Base-by-base conservation (phyloP, 2,113 vertebrate species). In the Tragelaphus imberbis region DNA sequence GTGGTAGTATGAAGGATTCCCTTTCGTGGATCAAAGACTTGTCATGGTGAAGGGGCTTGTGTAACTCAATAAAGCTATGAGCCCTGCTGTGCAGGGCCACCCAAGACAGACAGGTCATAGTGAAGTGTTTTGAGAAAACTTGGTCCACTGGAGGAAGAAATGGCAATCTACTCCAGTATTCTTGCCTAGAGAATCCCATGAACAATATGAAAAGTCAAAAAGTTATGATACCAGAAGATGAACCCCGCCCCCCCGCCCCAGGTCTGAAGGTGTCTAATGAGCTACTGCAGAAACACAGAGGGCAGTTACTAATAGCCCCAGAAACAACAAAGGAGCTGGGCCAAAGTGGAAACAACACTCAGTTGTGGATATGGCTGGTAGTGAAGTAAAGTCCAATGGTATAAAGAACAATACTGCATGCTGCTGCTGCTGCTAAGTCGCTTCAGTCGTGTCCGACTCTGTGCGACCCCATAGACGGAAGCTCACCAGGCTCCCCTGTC, bases 171-270 rank as follows among this genome's bases (percentile, higher is more conserved):
- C 23, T 44, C 40, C 40, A 44, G 71, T 77, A 77, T 77, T 77
- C 71, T 44, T 77, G 71, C 71, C 36, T 77, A 77, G 6, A 77
- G 40, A 77, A 77, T 3, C 71, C 12, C 71, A 77, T 77, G 6
- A 44, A 77, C 40, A 77, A 44, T 77, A 77, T 77, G 71, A 77
- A 77, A 44, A 77, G 40, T 25, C 23, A 44, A 44, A 27, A 77
- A 77, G 71, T 44, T 77, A 14, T 7, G 71, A 44, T 40, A 27
- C 40, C 12, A 44, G 23, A 77, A 77, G 71, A 44, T 77, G 71
- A 44, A 23, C 23, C 6, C 6, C 9, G 11, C n/a, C 19, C 2
- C 6, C 5, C 9, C n/a, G n/a, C n/a, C 23, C 36, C 10, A 3
- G 21, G 14, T 77, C 19, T 27, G 12, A 44, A 77, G 36, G 71